These are phyloP conservation scores for Zoanthus sociatus DNA, from an alignment of 92 coral and sea anemone genomes.

Conservation along the genomic window DNA sequence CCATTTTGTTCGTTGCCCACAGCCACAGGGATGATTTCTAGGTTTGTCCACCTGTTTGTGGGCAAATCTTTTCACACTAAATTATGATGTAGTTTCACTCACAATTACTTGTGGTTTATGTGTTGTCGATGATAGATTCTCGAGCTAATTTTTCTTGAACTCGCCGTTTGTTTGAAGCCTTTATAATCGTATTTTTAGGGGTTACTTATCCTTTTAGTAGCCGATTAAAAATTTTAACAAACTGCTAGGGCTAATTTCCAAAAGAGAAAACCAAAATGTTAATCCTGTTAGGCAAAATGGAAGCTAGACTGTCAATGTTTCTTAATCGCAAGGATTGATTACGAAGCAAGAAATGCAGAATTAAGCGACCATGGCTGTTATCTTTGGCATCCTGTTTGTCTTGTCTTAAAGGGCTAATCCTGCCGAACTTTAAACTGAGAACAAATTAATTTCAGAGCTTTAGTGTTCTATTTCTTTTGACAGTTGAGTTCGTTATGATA, in stretches of 20 bases:
- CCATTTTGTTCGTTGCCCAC: constrained; percentile 4
- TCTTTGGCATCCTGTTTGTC: constrained; percentile 55
- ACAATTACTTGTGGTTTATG: constrained; percentile 19
- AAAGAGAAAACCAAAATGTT: constrained; percentile 8
- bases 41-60: constrained; percentile 30
- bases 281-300: constrained; percentile 44
- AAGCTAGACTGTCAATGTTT: constrained; percentile 11
- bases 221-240: constrained; percentile 5
- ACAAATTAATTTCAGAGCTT: constrained; percentile 71
- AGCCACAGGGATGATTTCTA: constrained; percentile 2
- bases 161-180: not conserved
- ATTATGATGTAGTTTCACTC: constrained; percentile 28
- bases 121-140: constrained; percentile 10
- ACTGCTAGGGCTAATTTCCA: not conserved
- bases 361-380: constrained; percentile 20
- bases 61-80: not conserved
- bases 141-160: not conserved
- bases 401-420: constrained; percentile 54
- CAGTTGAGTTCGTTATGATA: constrained; percentile 66
- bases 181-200: constrained; percentile 12
- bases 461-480: constrained; percentile 57
- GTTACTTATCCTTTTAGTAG: not conserved
- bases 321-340: constrained; percentile 40
- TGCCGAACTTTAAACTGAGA: constrained; percentile 27
- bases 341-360: constrained; percentile 14